Base-by-base conservation (phyloP, 2,888 invertebrate genomes). In the Dione vanillae region DNA sequence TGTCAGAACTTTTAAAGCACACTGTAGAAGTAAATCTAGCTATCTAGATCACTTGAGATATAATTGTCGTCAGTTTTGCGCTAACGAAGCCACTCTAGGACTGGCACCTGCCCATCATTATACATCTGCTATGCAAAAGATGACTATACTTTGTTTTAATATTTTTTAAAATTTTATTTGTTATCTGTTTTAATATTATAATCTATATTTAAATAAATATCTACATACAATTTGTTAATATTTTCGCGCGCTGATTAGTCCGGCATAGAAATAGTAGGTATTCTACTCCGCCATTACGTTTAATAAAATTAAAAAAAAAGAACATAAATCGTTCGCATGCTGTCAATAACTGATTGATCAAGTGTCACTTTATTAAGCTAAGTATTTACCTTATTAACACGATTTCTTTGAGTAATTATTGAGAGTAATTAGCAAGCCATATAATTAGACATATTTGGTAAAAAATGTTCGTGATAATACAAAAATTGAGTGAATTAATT, bases 31-130 rank as follows among this genome's bases (percentile, higher is more conserved):
- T 61, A 68, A 61, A 51, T 68, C 56, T 62, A 68, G 52, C 27
- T 54, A 71, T 62, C 70, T 56, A 56, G 56, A 56, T 16, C 52
- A 61, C 72, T 73, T 67, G 71, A 56, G 62, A 67, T 76, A 79
- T 78, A 82, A 81, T 80, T 80, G 77, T 78, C 77, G 78, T 74
- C 74, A 75, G 78, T 73, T 67, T 69, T 75, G 71, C 67, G 71
- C 69, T 89, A 91, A 91, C 89, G 88, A 91, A 91, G 86, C 86
- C 84, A 90, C 87, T 91, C 75, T 58, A 45, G 14, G 83, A 90
- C 75, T 81, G 90, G 83, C 91, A 88, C 75, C 86, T 90, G 90
- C 82, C 88, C 74, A 83, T 91, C 87, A 88, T 74, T 67, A 65
- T 70, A 52, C 52, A 73, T 66, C 69, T 72, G 65, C 65, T 64